These are phyloP conservation scores for Tiliacea aurago DNA, from an alignment of 2,888 invertebrate genomes.

Conservation along the genomic window DNA sequence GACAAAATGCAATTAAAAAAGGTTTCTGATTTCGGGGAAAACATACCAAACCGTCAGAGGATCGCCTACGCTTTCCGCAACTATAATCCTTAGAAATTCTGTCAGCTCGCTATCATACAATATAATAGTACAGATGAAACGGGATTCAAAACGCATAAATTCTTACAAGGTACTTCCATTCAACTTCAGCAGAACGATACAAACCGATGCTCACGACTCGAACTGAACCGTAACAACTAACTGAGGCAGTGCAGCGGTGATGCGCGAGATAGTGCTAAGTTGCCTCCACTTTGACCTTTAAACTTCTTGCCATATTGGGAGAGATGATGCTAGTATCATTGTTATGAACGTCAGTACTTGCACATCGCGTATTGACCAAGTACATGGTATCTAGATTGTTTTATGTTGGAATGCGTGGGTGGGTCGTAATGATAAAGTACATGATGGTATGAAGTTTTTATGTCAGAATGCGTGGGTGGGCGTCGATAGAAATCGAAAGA, in stretches of 20 bases:
- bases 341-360: conserved; percentile 13
- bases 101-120: too few species aligned
- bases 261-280: background rate
- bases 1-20: background rate
- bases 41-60: background rate
- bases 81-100: background rate
- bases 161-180: background rate
- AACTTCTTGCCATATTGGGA: background rate
- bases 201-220: conserved; percentile 14
- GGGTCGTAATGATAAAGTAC: too few species aligned
- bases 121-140: background rate
- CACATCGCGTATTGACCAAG: background rate
- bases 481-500: too few species aligned
- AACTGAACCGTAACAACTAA: conserved; percentile 29
- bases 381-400: background rate
- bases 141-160: background rate
- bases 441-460: too few species aligned
- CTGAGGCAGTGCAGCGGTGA: background rate
- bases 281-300: background rate
- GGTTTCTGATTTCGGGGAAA: background rate
- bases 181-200: conserved; percentile 19
- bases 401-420: background rate
- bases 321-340: background rate
- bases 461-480: too few species aligned
- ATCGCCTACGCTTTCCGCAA: background rate